These are phyloP conservation scores for Melipona quadrifasciata DNA, from an alignment of 1,140 invertebrate species.

Conservation along the genomic window DNA sequence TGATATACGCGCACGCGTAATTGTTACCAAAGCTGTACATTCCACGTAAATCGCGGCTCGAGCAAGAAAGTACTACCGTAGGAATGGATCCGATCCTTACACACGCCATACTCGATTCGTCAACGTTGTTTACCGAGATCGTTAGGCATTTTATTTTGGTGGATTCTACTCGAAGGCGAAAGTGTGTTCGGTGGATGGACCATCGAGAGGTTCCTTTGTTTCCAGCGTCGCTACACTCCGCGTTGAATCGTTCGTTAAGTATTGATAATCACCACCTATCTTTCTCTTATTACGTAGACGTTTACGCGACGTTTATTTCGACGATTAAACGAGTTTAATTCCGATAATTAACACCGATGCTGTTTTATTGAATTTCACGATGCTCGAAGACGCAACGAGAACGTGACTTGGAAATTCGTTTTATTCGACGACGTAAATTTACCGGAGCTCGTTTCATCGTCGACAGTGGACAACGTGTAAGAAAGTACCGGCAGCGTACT, in stretches of 20 bases:
- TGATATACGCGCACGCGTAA: conserved; percentile 15
- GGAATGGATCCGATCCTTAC: background rate
- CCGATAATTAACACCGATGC: no score
- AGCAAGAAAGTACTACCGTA: conserved; percentile 23
- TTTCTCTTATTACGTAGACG: conserved; percentile 61
- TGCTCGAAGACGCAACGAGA: background rate
- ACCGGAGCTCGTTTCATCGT: conserved; percentile 36
- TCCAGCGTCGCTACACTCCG: conserved; percentile 44
- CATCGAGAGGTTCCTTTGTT: conserved; percentile 42
- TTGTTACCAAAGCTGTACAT: conserved; percentile 41
- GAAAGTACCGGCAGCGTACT: conserved; percentile 65
- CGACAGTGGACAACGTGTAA: conserved; percentile 45
- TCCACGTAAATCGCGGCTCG: conserved; percentile 21
- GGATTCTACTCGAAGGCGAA: background rate
- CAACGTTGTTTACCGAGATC: background rate
- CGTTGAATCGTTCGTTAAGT: conserved; percentile 59
- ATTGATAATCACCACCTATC: conserved; percentile 59
- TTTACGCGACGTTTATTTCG: conserved; percentile 28
- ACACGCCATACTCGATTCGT: background rate
- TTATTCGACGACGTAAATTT: background rate
- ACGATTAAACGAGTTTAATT: conserved; percentile 33
- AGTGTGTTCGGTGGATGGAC: no score
- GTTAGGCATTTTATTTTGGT: background rate
- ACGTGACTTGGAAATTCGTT: background rate
- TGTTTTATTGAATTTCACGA: conserved; percentile 16